A percentile compares a stretch with the other conserved stretches of the same genome.
Conservation (phyloP, 2,888 invertebrate species). For the Aromia moschata region DNA sequence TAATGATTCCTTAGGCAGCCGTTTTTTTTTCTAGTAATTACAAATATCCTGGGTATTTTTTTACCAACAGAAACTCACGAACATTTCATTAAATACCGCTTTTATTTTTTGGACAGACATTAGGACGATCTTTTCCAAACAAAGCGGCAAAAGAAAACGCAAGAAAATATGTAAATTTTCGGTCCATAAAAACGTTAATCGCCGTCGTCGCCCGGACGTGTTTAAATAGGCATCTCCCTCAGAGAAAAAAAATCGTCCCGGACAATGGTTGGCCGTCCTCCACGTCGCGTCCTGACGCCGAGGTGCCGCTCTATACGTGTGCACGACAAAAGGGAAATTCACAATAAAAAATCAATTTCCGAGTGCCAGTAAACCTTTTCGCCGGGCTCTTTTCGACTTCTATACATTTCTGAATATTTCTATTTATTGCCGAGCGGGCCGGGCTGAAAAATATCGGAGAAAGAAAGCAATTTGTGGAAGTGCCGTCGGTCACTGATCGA, state of each 20-base stretch:
- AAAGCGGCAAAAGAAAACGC: neutral
- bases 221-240: conserved; percentile 4
- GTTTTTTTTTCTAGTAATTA: too few species aligned
- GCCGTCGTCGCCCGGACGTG: conserved; percentile 2
- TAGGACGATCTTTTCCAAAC: neutral
- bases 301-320: conserved; percentile 16
- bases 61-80: too few species aligned
- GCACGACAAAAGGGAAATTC: conserved; percentile 38
- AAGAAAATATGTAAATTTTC: conserved; percentile 1
- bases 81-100: too few species aligned
- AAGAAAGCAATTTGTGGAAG: conserved; percentile 8
- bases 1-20: too few species aligned
- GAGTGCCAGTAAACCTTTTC: conserved; percentile 14
- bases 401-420: conserved; percentile 15
- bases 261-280: conserved; percentile 2
- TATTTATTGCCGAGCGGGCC: conserved; percentile 3
- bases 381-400: conserved; percentile 4
- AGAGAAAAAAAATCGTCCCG: conserved; percentile 15
- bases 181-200: neutral
- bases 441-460: conserved; percentile 9
- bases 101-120: too few species aligned
- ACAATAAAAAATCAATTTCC: conserved; percentile 42
- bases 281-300: conserved; percentile 2
- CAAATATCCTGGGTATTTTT: too few species aligned
- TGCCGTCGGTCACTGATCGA: conserved; percentile 4